phyloP scores from a whole-genome alignment of 2,113 vertebrate genomes.

The Platichthys flesus region DNA sequence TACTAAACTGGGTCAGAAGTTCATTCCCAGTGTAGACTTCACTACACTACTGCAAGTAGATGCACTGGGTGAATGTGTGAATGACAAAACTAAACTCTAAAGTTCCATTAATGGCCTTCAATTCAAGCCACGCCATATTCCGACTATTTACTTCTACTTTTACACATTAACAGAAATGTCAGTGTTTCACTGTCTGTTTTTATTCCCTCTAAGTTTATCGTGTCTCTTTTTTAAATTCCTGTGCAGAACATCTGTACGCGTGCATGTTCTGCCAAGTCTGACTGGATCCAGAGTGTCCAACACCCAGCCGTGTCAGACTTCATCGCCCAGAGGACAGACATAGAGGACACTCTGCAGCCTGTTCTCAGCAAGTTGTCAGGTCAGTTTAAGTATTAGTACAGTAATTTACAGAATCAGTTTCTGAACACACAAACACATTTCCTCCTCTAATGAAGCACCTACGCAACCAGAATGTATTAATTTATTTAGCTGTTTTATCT shows the following conservation, averaged over 20 bases:
- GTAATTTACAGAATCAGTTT: not conserved
- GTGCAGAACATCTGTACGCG: slow-evolving; percentile 71
- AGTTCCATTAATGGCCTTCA: no score
- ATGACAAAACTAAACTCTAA: no score
- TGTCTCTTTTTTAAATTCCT: slow-evolving; percentile 2
- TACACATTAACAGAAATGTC: not conserved
- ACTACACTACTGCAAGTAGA: no score
- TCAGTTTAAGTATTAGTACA: slow-evolving; percentile 62
- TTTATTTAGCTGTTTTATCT: no score
- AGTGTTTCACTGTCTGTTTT: not conserved
- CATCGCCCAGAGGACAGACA: slow-evolving; percentile 77
- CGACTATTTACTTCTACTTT: no score
- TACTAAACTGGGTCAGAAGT: no score
- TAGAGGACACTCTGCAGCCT: slow-evolving; percentile 75
- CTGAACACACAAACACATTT: no score
- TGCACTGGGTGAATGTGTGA: no score
- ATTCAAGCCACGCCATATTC: no score
- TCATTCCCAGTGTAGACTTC: no score
- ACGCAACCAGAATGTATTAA: no score
- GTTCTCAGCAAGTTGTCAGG: slow-evolving; percentile 76
- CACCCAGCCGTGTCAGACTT: slow-evolving; percentile 76
- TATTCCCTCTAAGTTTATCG: not conserved
- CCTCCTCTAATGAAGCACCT: not conserved
- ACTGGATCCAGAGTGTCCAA: slow-evolving; percentile 80
- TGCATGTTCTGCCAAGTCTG: slow-evolving; percentile 73